Percentiles rank a stretch among this genome's conserved stretches.
These are phyloP conservation scores for Henicopernis longicauda DNA, from an alignment of 2,113 vertebrate species.

Conservation along the genomic window DNA sequence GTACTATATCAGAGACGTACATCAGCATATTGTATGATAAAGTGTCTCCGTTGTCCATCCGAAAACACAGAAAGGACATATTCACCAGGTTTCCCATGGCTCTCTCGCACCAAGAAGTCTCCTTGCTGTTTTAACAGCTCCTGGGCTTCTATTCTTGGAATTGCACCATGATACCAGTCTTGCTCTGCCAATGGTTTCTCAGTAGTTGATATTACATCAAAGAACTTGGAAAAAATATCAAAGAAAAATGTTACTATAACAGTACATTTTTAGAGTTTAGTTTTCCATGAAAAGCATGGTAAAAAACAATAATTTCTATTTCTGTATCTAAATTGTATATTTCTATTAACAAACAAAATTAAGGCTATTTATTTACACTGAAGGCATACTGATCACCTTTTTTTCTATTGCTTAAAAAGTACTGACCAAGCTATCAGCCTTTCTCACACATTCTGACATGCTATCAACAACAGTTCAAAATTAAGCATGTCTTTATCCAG, in stretches of 20 bases:
- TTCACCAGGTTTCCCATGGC: constrained; percentile 69
- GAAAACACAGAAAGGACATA: constrained; percentile 94
- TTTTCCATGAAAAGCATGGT: neutral
- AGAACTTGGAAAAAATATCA: constrained; percentile 8
- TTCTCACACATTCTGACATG: neutral
- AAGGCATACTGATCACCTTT: neutral
- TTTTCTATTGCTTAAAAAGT: neutral
- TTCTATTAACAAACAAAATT: neutral
- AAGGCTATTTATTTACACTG: neutral
- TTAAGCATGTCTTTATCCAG: neutral
- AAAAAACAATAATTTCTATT: neutral
- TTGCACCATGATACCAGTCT: too few species aligned
- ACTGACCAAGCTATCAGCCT: neutral
- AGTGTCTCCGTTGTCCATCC: constrained; percentile 87
- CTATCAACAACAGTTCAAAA: neutral
- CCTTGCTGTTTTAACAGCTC: too few species aligned
- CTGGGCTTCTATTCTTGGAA: too few species aligned
- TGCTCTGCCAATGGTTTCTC: too few species aligned
- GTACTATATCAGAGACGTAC: constrained; percentile 70
- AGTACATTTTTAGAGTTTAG: neutral
- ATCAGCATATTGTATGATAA: constrained; percentile 92
- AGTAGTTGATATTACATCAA: too few species aligned
- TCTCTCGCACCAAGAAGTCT: too few species aligned
- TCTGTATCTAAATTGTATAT: neutral
- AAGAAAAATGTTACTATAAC: neutral